Base-by-base conservation (phyloP, 2,888 invertebrate species). In the Tenthredo distinguenda region DNA sequence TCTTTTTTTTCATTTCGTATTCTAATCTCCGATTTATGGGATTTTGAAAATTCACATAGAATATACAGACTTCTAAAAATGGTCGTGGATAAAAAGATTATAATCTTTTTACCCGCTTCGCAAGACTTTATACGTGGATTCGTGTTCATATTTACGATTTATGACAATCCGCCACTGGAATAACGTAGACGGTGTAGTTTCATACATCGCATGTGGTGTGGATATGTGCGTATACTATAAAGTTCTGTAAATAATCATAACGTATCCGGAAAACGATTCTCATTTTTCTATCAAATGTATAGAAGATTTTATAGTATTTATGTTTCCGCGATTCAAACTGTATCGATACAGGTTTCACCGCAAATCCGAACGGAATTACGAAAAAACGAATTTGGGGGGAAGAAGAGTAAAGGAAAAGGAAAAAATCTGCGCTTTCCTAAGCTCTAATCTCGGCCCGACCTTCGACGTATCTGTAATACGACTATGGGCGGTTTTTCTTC, bases 201-300 rank as follows among this genome's bases (percentile, higher is more conserved):
- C 34, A 31, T 34, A 68, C 34, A 34, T 68, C 68, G 34, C 21
- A 74, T 43, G n/a, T n/a, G 18, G 40, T n/a, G 43, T 74, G 43
- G 21, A 43, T 74, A 43, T 74, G 40, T 74, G n/a, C n/a, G 2
- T 9, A 18, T 74, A 43, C 12, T 74, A 43, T 74, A 74, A 43
- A 74, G 72, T 74, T 74, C 72, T n/a, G 43, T 43, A 74, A 74
- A 74, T 43, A 43, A 34, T 74, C 72, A 40, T 21, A 74, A 74
- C 10, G 12, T 7, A 74, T 26, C 15, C 21, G 2, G 43, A 74
- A 74, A 62, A 26, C 62, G 7, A 43, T 43, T 21, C 43, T 43
- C 21, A 43, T 74, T 21, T 74, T 40, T 74, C 21, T 43, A 74
- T 74, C 43, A n/a, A n/a, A 9, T 74, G 0, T 74, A 43, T 40